Evolutionary conservation across 2,888 invertebrate genomes (phyloP).

Genomic region (Herminia tarsipennalis): DNA sequence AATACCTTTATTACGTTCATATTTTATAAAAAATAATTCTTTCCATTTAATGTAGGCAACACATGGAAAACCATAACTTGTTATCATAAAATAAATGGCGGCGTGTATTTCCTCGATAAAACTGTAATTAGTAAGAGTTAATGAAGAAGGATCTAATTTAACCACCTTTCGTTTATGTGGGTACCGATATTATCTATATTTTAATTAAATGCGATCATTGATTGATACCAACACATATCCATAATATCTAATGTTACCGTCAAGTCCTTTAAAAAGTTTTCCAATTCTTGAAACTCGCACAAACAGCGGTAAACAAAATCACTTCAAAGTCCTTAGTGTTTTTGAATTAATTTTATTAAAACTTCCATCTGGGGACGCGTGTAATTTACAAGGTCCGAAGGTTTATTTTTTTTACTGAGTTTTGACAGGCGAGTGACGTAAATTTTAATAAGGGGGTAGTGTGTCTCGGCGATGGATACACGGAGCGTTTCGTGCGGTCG

Average conservation of each 20-base stretch:
- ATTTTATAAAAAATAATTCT: too few relatives aligned
- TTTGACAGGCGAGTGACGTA: conserved; percentile 70
- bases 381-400: conserved; percentile 54
- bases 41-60: too few relatives aligned
- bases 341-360: conserved; percentile 43
- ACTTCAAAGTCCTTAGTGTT: conserved; percentile 50
- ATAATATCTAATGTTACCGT: conserved; percentile 47
- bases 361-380: conserved; percentile 46
- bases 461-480: conserved; percentile 34
- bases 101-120: too few relatives aligned
- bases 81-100: too few relatives aligned
- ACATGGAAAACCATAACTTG: too few relatives aligned
- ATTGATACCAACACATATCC: conserved; percentile 27
- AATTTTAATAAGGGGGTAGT: conserved; percentile 62
- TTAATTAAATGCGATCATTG: conserved; percentile 7
- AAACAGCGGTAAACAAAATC: conserved; percentile 56
- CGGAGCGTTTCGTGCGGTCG: conserved; percentile 64
- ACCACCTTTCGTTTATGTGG: too few relatives aligned
- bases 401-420: conserved; percentile 61
- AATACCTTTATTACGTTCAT: too few relatives aligned
- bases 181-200: neutral
- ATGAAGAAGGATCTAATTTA: too few relatives aligned
- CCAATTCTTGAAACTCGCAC: conserved; percentile 47
- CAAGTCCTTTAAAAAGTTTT: conserved; percentile 52
- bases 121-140: too few relatives aligned